Evolutionary conservation across 1,140 invertebrate genomes (phyloP).

Genomic region (Cotesia chilonis): DNA sequence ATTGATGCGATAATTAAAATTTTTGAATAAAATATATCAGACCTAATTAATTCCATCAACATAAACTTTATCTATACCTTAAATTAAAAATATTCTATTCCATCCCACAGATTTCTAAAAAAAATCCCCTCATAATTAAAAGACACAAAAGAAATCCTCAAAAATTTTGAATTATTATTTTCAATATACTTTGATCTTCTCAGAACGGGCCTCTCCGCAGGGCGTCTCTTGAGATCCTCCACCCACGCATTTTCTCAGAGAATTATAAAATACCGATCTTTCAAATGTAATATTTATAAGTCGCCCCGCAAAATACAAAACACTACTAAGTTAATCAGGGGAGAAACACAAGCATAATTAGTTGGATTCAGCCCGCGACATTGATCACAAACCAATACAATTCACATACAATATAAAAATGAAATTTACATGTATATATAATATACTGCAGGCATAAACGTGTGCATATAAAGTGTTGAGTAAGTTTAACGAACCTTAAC

Average conservation of each 20-base stretch:
- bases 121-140: too few species aligned
- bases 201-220: neutral
- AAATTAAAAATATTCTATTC: too few species aligned
- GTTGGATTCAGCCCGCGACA: neutral
- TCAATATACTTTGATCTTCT: neutral
- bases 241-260: constrained; percentile 4
- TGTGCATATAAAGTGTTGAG: neutral
- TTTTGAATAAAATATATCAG: too few species aligned
- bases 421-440: too few species aligned
- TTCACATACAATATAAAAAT: neutral
- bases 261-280: constrained; percentile 2
- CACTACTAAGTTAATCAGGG: neutral
- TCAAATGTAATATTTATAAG: too few species aligned
- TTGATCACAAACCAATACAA: neutral
- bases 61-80: too few species aligned
- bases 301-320: too few species aligned
- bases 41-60: too few species aligned
- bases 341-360: neutral
- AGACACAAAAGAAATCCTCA: neutral
- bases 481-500: constrained; percentile 18
- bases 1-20: too few species aligned
- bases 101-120: too few species aligned
- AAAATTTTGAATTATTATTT: constrained; percentile 3
- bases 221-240: constrained; percentile 1
- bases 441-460: too few species aligned